phyloP scores from a whole-genome alignment of 2,797 vertebrate species.

The Sciaenops ocellatus region DNA sequence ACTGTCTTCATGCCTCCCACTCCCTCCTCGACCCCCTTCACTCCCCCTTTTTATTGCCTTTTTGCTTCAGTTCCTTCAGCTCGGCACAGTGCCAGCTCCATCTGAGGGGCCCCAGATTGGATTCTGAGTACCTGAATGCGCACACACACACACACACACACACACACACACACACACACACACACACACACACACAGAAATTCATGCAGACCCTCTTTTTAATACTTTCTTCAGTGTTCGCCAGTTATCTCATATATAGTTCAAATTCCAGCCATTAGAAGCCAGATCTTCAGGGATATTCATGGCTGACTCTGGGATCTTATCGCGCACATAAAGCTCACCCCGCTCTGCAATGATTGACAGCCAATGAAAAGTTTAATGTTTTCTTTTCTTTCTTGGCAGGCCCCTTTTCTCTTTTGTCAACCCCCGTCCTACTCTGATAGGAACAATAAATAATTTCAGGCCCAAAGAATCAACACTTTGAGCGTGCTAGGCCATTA shows the following conservation, averaged over 20 bases:
- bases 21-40: background rate
- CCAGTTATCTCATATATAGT: conserved; percentile 23
- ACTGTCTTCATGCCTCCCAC: conserved; percentile 44
- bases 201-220: conserved; percentile 10
- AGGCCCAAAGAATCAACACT: conserved; percentile 52
- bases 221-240: conserved; percentile 14
- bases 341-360: conserved; percentile 30
- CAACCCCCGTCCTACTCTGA: conserved; percentile 24
- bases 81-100: conserved; percentile 62
- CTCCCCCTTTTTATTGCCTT: conserved; percentile 68
- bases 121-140: conserved; percentile 39
- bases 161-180: conserved; percentile 26
- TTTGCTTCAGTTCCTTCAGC: conserved; percentile 65
- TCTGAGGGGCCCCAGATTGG: conserved; percentile 62
- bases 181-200: conserved; percentile 18
- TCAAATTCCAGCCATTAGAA: conserved; percentile 27
- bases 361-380: conserved; percentile 50
- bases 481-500: conserved; percentile 48
- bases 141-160: background rate
- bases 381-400: conserved; percentile 15
- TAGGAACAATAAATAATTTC: conserved; percentile 65
- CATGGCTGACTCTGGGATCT: conserved; percentile 14
- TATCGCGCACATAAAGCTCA: conserved; percentile 33
- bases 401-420: conserved; percentile 28
- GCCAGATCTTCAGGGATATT: conserved; percentile 21